Base-by-base conservation (phyloP, 2,888 invertebrate genomes). In the Steromphala cineraria region DNA sequence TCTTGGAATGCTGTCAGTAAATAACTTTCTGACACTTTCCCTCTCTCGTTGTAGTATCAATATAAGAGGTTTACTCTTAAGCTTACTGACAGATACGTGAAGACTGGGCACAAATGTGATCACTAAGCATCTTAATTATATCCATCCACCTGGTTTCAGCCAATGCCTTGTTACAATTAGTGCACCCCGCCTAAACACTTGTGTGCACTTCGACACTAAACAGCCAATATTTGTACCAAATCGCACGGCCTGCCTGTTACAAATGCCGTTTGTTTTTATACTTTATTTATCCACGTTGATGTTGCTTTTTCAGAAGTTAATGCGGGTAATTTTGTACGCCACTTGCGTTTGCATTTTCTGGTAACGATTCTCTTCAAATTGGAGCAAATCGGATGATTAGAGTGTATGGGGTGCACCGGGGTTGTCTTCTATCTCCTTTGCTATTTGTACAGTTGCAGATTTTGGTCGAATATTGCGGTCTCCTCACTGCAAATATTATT, bases 321-420 rank as follows among this genome's bases (percentile, higher is more conserved):
- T 62, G 62, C 62, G 28, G 62, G 24, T 62, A 62, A 62, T 62
- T 28, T 24, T 62, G 62, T 28, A 28, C 13, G 62, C 62, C 62
- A 62, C 62, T 62, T 62, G 62, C 28, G 62, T 28, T 28, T 28
- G 24, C 28, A 28, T 62, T 17, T 62, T 28, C 24, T 62, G 62
- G 62, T 62, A 62, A 62, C 62, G 62, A 62, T 62, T 62, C 62
- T 62, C 62, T 17, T 62, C 21, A 62, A 62, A 62, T 62, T 62
- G 62, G 62, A 28, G 28, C 62, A 62, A 62, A 62, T 62, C 28
- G 24, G 28, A 13, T 46, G 46, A 46, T 46, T 46, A 46, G 46
- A 46, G 46, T 46, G 46, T 46, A 46, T 46, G 46, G 46, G 10
- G 46, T 46, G 13, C 46, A 46, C 46, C 46, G 13, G 8, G 10